These are phyloP conservation scores for Caenorhabditis sp. DNA, from an alignment of 2,888 invertebrate genomes.

Conservation along the genomic window DNA sequence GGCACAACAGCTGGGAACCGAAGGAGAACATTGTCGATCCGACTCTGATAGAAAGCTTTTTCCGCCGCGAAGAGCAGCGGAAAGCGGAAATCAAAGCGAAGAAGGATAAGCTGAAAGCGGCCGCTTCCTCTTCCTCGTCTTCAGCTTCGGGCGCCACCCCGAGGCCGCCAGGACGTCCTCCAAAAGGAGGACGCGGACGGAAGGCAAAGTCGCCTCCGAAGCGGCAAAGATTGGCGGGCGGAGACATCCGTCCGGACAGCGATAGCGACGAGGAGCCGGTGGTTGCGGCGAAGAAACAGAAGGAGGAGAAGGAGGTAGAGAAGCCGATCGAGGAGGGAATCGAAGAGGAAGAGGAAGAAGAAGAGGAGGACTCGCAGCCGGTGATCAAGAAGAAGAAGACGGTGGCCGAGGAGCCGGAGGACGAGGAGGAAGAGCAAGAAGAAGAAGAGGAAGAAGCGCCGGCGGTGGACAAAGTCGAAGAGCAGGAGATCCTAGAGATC, in stretches of 20 bases:
- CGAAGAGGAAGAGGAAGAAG: background rate
- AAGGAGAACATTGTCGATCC: constrained; percentile 35
- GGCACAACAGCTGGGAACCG: constrained; percentile 55
- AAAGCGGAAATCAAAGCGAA: constrained; percentile 2
- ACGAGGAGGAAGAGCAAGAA: constrained; percentile 8
- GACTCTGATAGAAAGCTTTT: constrained; percentile 6
- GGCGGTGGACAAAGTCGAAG: background rate
- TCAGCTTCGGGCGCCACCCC: background rate
- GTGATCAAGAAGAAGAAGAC: background rate
- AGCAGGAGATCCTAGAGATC: background rate
- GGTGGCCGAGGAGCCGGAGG: background rate
- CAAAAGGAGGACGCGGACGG: background rate
- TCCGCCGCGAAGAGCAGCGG: constrained; percentile 2
- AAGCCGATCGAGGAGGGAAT: constrained; percentile 3
- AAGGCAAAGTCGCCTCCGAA: constrained; percentile 10
- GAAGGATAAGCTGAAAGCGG: background rate
- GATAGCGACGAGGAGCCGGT: constrained; percentile 35
- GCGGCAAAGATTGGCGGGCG: constrained; percentile 52
- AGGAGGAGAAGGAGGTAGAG: constrained; percentile 6
- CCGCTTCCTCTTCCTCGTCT: background rate
- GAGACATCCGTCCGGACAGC: constrained; percentile 58
- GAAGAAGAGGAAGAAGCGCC: constrained; percentile 1
- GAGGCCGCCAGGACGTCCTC: background rate
- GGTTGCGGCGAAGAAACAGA: background rate
- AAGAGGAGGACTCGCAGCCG: background rate